These are phyloP conservation scores for Aculops lycopersici DNA, from an alignment of 1,140 invertebrate genomes.

Conservation along the genomic window DNA sequence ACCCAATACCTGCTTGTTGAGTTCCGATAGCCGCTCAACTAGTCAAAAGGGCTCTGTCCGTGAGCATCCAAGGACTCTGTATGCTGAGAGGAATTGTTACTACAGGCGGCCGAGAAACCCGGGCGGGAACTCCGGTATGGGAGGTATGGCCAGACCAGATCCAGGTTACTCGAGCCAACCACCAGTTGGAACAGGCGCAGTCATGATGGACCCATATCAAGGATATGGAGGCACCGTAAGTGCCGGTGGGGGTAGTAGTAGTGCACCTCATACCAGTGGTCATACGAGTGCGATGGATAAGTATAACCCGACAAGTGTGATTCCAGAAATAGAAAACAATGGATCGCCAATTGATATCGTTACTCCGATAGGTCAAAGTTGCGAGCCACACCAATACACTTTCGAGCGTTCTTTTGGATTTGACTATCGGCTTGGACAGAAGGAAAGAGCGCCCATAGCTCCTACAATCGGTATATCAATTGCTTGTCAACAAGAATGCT, in stretches of 20 bases:
- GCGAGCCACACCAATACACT: conserved; percentile 12
- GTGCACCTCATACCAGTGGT: no score
- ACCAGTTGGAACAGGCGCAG: conserved; percentile 4
- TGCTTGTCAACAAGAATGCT: conserved; percentile 19
- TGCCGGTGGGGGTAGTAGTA: no score
- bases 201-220: neutral
- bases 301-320: no score
- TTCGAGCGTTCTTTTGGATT: conserved; percentile 19
- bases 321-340: no score
- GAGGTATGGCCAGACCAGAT: no score
- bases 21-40: conserved; percentile 15
- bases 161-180: no score
- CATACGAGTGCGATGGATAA: no score
- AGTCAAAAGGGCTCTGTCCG: conserved; percentile 16
- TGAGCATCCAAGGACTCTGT: conserved; percentile 15
- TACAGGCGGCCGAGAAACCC: no score
- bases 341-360: no score
- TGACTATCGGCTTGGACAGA: conserved; percentile 11
- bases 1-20: conserved; percentile 15
- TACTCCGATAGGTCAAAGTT: no score
- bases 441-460: conserved; percentile 15
- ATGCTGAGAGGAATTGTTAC: conserved; percentile 17
- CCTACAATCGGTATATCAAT: conserved; percentile 15
- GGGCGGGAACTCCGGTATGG: no score
- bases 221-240: neutral